Evolutionary conservation across 1,140 invertebrate species (phyloP), one percentile per base, ranked within the genome.

Genomic region (Contarinia nasturtii): DNA sequence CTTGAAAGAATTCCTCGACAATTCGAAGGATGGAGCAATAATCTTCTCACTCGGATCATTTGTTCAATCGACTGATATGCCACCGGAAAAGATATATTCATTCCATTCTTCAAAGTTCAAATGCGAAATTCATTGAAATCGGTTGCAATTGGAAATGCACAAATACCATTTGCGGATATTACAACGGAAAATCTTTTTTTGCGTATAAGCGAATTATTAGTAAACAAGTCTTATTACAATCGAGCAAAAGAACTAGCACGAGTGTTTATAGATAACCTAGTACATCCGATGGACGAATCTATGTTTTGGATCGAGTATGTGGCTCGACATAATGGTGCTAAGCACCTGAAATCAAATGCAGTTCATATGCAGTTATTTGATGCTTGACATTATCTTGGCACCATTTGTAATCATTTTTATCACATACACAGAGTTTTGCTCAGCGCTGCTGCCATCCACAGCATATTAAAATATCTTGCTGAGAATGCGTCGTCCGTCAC

Each of bases 41-140:
- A 77, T 77, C 50, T 81, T 81, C 59, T 77, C 73, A 36, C 68
- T 82, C 51, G 80, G 80, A 0, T 75, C 77, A 1, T 76, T 75
- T 61, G 64, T 76, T 0, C 66, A 72, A 46, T 70, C 71, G 27
- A 62, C 67, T 45, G 66, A 70, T 2, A 59, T 77, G 19, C 68
- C 70, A 0, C 51, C 50, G 2, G 57, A 67, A 2, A 69, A 62
- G 5, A 55, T 70, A 8, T 80, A 10, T 76, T 74, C 10, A 63
- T 80, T 50, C 79, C 79, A 1, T 66, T 81, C 37, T 77, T 72
- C 48, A 69, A 66, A 1, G 74, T 77, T 59, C 76, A 79, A 50
- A 67, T 33, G 53, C 57, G 41, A 18, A 43, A 43, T 43, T n/a
- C 41, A 2, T 5, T 19, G 5, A 43, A 43, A 19, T 17, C 41